phyloP scores from a whole-genome alignment of 2,888 invertebrate species.

The Idaea dimidiata region DNA sequence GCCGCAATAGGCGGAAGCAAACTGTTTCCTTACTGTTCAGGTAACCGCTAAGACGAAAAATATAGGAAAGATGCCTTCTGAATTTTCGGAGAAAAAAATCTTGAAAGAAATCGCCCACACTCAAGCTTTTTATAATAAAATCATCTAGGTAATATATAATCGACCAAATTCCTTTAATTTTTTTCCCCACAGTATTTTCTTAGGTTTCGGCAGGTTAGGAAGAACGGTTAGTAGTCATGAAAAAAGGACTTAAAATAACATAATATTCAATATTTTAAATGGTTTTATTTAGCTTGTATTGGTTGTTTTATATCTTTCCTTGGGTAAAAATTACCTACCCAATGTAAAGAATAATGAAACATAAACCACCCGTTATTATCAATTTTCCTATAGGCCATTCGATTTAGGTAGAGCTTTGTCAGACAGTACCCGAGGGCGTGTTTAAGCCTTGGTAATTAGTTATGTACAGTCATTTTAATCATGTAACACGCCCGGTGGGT shows the following conservation, averaged over 20 bases:
- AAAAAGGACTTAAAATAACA: no score
- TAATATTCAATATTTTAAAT: no score
- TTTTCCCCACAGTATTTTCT: background rate
- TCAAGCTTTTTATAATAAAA: background rate
- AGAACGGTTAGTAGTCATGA: no score
- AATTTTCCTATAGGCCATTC: background rate
- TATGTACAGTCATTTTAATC: background rate
- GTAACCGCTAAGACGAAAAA: slow-evolving; percentile 1
- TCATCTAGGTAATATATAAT: background rate
- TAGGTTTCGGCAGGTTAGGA: background rate
- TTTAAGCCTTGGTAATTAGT: background rate
- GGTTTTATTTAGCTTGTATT: no score
- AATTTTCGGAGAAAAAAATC: background rate
- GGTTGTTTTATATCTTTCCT: no score
- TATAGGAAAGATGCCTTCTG: background rate
- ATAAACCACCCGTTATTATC: background rate
- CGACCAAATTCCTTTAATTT: background rate
- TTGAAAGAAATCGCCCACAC: background rate
- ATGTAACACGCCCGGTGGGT: background rate
- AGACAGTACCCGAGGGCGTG: background rate
- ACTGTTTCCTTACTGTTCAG: slow-evolving; percentile 1
- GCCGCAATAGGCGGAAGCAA: background rate
- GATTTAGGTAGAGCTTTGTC: background rate
- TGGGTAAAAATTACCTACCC: no score
- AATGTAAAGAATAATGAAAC: background rate